phyloP scores from a whole-genome alignment of 2,888 invertebrate species.

The Reticulitermes lucifugus region DNA sequence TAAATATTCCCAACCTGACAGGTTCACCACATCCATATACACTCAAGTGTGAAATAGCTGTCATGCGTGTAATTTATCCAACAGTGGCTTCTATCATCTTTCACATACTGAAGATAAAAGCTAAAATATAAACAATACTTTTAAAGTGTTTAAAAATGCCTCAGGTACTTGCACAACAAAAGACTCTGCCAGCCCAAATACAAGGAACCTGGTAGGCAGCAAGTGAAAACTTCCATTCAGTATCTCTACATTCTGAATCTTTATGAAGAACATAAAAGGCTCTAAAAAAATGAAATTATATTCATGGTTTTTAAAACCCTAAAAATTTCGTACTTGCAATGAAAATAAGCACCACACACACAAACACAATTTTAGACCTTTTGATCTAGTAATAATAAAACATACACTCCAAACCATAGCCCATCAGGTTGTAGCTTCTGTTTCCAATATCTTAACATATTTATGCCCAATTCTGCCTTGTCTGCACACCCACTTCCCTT shows the following conservation, averaged over 20 bases:
- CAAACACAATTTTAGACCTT: background rate
- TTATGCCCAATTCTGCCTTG: background rate
- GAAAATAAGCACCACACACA: background rate
- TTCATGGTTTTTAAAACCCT: no score
- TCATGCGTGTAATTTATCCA: background rate
- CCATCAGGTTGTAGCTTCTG: background rate
- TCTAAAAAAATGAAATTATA: no score
- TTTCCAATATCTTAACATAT: background rate
- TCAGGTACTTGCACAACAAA: background rate
- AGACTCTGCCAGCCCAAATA: background rate
- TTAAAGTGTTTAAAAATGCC: background rate
- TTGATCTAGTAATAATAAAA: background rate
- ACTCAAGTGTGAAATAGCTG: no score
- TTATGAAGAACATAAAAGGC: no score
- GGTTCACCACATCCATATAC: no score
- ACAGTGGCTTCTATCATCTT: background rate
- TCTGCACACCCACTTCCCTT: background rate
- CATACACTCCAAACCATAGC: background rate
- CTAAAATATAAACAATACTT: background rate
- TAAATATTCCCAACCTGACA: no score
- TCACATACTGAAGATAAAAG: background rate
- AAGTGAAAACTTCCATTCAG: no score
- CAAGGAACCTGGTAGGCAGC: background rate
- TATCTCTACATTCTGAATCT: no score
- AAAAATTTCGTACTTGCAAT: no score